A percentile compares a stretch with the other conserved stretches of the same genome.
These are phyloP conservation scores for Caenorhabditis drosophilae DNA, from an alignment of 2,888 invertebrate genomes.

Conservation along the genomic window DNA sequence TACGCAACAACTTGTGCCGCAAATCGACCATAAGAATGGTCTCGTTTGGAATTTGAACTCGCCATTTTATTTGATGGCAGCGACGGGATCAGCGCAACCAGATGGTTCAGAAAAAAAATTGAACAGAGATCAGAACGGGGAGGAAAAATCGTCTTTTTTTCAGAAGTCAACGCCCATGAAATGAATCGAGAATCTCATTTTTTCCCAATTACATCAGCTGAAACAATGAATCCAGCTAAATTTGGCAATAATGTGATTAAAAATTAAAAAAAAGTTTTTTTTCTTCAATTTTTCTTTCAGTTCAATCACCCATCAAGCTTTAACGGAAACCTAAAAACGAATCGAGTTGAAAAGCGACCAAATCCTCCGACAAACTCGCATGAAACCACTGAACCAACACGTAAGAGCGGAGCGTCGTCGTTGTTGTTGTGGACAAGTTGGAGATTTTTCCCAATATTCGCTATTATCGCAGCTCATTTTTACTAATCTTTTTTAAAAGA, in stretches of 20 bases:
- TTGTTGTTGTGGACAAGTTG: no score
- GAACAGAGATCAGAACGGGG: no score
- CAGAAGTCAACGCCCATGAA: slow-evolving; percentile 64
- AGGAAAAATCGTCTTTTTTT: no score
- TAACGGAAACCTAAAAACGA: slow-evolving; percentile 20
- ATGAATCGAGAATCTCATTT: slow-evolving; percentile 59
- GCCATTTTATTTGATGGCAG: slow-evolving; percentile 62
- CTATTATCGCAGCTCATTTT: no score
- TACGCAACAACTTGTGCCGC: slow-evolving; percentile 60
- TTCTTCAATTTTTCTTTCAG: slow-evolving; percentile 11
- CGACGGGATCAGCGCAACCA: slow-evolving; percentile 65
- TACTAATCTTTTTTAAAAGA: no score
- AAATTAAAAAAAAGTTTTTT: no score
- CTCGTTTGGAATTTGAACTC: slow-evolving; percentile 58
- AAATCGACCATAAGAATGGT: slow-evolving; percentile 53
- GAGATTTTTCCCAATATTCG: no score
- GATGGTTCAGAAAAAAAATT: slow-evolving; percentile 50
- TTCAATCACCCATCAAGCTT: slow-evolving; percentile 18
- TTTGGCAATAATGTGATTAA: slow-evolving; percentile 27
- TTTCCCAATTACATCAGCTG: slow-evolving; percentile 59
- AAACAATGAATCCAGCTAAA: slow-evolving; percentile 55
- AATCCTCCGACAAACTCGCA: background rate
- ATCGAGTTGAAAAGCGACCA: slow-evolving; percentile 14
- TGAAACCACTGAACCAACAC: no score
- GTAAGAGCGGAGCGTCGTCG: no score